phyloP scores from a whole-genome alignment of 2,113 vertebrate genomes.

The Gymnobelideus leadbeateri region DNA sequence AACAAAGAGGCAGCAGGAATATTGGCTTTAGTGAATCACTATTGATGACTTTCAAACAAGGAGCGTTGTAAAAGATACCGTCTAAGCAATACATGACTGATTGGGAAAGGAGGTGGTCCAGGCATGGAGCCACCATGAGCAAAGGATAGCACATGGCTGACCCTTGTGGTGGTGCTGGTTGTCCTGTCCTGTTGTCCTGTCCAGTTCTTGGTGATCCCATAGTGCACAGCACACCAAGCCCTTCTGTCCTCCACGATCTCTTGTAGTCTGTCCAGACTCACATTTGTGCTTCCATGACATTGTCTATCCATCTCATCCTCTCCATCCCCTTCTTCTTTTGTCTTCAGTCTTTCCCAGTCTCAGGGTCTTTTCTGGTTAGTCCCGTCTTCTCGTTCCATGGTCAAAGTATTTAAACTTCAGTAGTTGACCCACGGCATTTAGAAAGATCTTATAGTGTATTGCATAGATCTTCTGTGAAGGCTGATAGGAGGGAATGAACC shows the following conservation, averaged over 20 bases:
- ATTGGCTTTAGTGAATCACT: neutral
- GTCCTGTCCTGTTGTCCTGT: too few species aligned
- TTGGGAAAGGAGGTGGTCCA: neutral
- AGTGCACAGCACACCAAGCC: neutral
- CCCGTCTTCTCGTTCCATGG: neutral
- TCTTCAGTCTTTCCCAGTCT: neutral
- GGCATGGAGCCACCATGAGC: neutral
- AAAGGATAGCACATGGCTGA: neutral
- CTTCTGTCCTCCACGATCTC: neutral
- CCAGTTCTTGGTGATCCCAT: neutral
- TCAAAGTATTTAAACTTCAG: neutral
- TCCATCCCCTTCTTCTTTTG: neutral
- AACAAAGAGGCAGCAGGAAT: neutral
- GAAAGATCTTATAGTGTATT: neutral
- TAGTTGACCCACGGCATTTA: too few species aligned
- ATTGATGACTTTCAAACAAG: neutral
- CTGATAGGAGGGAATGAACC: neutral
- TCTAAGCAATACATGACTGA: neutral
- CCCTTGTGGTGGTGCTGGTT: neutral
- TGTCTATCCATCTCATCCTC: neutral
- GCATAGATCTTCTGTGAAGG: neutral
- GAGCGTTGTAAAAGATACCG: neutral
- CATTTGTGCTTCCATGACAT: too few species aligned
- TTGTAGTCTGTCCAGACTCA: too few species aligned
- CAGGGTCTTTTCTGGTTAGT: neutral